Evolutionary conservation across 2,797 vertebrate species (phyloP), one percentile per base, ranked within the genome.

Genomic region (Moxostoma hubbsi): DNA sequence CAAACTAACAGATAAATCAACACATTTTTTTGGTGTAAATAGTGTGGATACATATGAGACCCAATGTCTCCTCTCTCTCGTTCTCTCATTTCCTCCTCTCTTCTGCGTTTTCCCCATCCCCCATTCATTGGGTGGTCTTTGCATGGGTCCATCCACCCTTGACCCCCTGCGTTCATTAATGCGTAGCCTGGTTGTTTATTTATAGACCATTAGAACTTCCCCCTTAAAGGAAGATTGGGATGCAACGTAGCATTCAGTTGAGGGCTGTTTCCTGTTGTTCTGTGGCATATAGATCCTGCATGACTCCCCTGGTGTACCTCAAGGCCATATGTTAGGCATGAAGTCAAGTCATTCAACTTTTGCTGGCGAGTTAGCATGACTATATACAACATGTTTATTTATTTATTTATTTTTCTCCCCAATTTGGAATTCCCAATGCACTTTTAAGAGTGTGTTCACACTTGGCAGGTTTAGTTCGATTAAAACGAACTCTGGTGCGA

Each of bases 111-210:
- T 36, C 36, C 49, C 15, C 50, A 46, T 64, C 16, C 12, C 36
- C 49, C 12, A 8, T 16, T 64, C 65, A 63, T 50, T 70, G 66
- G 75, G 75, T 70, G 66, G 75, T 70, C 66, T 78, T 63, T 2
- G 0, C 58, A 54, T 54, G 58, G 6, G 36, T 63, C 75, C 58
- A 53, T 78, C 8, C 36, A 70, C 58, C 49, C 66, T 70, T 77
- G 58, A 78, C 73, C 62, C 53, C 6, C 65, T 59, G 24, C 9
- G 5, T 72, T 79, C 51, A 79, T 81, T 63, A 64, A 65, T 77
- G 49, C n/a, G 0, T 65, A 65, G 16, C 71, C 68, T 43, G 18
- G 53, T 64, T 66, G 59, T 74, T 68, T 82, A 85, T 85, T 85
- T 82, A 50, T 82, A 77, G 77, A n/a, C 53, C 16, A 47, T 67